Evolutionary conservation across 2,113 vertebrate species (phyloP).

Genomic region (Edolisoma coerulescens): DNA sequence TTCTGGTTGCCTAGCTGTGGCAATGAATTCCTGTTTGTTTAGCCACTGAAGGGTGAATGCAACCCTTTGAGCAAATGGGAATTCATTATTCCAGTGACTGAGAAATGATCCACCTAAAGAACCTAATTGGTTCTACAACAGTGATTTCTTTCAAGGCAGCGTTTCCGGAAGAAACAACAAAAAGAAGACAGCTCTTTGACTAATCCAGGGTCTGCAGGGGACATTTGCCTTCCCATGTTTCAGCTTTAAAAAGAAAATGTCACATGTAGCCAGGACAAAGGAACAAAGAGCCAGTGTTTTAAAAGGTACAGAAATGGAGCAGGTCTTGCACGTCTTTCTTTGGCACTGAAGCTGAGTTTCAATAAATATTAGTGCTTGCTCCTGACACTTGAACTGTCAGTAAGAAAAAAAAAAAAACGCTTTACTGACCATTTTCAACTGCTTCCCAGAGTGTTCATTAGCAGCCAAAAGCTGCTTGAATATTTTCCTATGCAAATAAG

Average conservation of each 20-base stretch:
- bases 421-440: not conserved
- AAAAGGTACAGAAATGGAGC: not conserved
- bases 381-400: not conserved
- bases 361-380: not conserved
- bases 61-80: constrained; percentile 51
- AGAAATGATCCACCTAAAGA: constrained; percentile 59
- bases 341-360: not conserved
- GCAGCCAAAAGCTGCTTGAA: not conserved
- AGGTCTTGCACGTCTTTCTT: not conserved
- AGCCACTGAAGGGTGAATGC: constrained; percentile 48
- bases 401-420: not conserved
- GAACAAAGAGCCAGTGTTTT: not conserved
- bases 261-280: not conserved
- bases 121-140: constrained; percentile 55
- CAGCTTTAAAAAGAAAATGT: constrained; percentile 17
- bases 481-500: not conserved
- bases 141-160: constrained; percentile 26
- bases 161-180: constrained; percentile 6
- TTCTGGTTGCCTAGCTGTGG: constrained; percentile 39
- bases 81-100: constrained; percentile 53
- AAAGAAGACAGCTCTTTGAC: constrained; percentile 50
- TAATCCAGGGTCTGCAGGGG: not conserved
- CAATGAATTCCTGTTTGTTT: constrained; percentile 67
- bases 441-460: not conserved
- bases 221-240: constrained; percentile 30